Base-by-base conservation (phyloP, 2,113 vertebrate genomes). In the Bungarus multicinctus region DNA sequence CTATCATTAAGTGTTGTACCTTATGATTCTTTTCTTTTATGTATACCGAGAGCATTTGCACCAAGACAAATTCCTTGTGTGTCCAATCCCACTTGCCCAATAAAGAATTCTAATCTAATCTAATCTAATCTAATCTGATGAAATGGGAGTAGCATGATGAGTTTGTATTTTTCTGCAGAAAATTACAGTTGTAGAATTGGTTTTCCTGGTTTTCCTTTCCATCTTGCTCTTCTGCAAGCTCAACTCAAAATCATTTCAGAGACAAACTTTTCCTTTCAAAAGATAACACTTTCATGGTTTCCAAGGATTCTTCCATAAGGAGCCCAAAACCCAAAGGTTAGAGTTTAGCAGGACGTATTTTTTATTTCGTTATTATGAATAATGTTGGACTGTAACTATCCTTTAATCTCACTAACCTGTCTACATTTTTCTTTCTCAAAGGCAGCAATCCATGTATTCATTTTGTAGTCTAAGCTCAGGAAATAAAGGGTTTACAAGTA, bases 371-470 rank as follows among this genome's bases (percentile, higher is more conserved):
- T 93, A 91, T 92, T 85, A 87, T 91, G 91, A 94, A 50, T 45
- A 92, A 12, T n/a, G 45, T 87, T 90, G 90, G 92, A 6, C 55
- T 93, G 95, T 86, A 94, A 95, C 95, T 64, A 92, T 16, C 50
- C 8, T 95, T 95, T 96, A 94, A 95, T 94, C 74, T 81, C 74
- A 43, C 74, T 43, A 43, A 43, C 34, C 88, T 87, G 9, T 95
- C 93, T 74, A 88, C 93, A 94, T 88, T 87, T 69, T 93, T 95
- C 74, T 81, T 34, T 97, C 60, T 23, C 95, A 96, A 94, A 95
- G 93, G 95, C 97, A 97, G 94, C 90, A 85, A 92, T 88, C 50
- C 93, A 94, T 96, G 95, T 47, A 85, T 87, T 43, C 95, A 95
- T 93, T 95, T 96, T 93, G 89, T 93, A 86, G 53, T 95, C 95